Conservation (phyloP, 37 sponge, comb jelly and placozoan species). For the Hexactinellida sp. region DNA sequence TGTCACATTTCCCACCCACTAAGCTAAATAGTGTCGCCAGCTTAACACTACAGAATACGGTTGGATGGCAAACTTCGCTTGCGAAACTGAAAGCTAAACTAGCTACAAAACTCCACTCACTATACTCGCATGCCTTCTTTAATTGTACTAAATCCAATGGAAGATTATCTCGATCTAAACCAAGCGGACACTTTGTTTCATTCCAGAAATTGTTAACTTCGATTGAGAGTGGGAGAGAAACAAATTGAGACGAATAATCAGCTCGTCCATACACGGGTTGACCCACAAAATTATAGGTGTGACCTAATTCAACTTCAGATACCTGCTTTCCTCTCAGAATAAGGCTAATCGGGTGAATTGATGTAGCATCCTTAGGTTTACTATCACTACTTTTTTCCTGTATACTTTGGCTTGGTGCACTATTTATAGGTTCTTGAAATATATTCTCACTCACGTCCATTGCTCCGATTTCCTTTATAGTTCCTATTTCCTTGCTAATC, state of each 20-base stretch:
- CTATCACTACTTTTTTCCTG: background rate
- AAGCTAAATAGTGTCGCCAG: background rate
- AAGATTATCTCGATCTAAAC: background rate
- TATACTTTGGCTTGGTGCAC: background rate
- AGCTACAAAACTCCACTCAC: conserved; percentile 3
- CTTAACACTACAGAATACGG: background rate
- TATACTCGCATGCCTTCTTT: background rate
- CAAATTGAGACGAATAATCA: background rate
- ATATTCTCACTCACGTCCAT: background rate
- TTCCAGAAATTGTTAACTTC: background rate
- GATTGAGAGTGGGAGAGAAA: background rate
- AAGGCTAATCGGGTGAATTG: background rate
- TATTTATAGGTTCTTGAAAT: background rate
- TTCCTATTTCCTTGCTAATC: background rate
- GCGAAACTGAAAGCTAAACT: conserved; percentile 8
- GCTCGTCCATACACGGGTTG: conserved; percentile 8
- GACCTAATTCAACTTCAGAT: background rate
- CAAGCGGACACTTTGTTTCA: background rate
- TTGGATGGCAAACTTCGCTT: background rate
- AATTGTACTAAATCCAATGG: background rate
- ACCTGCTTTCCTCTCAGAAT: background rate
- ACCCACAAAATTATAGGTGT: background rate
- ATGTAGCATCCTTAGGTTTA: background rate
- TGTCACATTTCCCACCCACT: background rate
- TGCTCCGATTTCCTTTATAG: background rate